These are phyloP conservation scores for Pterobdella sp. DNA, from an alignment of 2,888 invertebrate species.

Conservation along the genomic window DNA sequence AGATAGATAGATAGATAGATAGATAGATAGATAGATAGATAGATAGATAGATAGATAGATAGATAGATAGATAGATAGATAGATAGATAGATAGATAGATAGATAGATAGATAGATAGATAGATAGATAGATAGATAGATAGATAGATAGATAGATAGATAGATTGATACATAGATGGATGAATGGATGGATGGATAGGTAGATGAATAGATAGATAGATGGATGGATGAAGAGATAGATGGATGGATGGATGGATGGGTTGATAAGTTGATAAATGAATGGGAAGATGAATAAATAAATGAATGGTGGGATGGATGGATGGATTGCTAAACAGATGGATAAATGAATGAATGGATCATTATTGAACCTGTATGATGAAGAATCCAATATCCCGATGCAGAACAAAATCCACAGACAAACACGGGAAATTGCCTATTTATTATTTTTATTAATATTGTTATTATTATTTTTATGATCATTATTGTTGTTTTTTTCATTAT, in stretches of 20 bases:
- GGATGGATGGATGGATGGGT: no score
- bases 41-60: no score
- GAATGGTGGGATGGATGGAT: constrained; percentile 18
- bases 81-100: background rate
- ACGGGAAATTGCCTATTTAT: constrained; percentile 36
- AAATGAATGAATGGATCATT: background rate
- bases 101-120: constrained; percentile 2
- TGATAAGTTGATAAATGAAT: constrained; percentile 12
- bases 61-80: background rate
- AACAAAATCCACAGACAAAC: constrained; percentile 36
- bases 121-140: background rate
- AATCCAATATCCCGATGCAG: constrained; percentile 36
- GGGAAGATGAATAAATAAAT: constrained; percentile 2
- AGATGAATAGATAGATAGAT: background rate
- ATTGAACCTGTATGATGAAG: constrained; percentile 36
- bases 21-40: no score
- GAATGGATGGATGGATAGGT: background rate
- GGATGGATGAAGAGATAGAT: background rate
- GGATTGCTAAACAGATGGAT: no score
- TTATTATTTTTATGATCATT: background rate
- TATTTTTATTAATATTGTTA: background rate
- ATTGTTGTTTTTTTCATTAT: no score
- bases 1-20: no score
- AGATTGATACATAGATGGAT: background rate
- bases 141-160: no score